phyloP scores from a whole-genome alignment of 2,113 vertebrate species.

The Campylomormyrus tamandua region DNA sequence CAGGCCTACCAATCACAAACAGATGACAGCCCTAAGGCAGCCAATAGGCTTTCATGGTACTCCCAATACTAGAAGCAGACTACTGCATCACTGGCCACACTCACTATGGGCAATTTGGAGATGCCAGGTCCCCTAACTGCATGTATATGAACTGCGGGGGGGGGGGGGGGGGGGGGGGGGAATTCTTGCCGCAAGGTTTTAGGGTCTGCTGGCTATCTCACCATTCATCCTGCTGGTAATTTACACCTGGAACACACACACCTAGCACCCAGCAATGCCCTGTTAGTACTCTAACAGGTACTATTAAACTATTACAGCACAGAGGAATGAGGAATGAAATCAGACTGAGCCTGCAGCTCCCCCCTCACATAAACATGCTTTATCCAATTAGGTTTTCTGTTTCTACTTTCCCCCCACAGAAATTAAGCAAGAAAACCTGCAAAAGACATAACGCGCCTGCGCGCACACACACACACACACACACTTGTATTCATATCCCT shows the following conservation, averaged over 20 bases:
- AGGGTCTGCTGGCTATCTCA: neutral
- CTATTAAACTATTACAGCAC: neutral
- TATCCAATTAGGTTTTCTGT: neutral
- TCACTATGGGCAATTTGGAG: neutral
- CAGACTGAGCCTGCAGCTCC: neutral
- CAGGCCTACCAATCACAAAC: neutral
- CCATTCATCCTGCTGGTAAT: neutral
- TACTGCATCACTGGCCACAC: neutral
- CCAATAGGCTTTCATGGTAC: neutral
- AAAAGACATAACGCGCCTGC: neutral
- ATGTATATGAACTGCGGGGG: neutral
- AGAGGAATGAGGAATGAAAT: neutral
- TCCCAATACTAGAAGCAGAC: neutral
- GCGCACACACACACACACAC: neutral
- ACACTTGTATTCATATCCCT: neutral
- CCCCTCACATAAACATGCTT: neutral
- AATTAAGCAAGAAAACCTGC: neutral
- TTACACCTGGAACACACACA: neutral
- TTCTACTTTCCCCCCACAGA: neutral
- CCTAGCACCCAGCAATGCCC: neutral
- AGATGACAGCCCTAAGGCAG: constrained; percentile 3
- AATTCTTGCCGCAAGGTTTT: neutral
- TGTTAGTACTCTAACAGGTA: neutral
- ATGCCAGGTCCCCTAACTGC: neutral
- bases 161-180: too few species aligned